Conservation (phyloP, 2,797 vertebrate species). For the Mastacembelus armatus region DNA sequence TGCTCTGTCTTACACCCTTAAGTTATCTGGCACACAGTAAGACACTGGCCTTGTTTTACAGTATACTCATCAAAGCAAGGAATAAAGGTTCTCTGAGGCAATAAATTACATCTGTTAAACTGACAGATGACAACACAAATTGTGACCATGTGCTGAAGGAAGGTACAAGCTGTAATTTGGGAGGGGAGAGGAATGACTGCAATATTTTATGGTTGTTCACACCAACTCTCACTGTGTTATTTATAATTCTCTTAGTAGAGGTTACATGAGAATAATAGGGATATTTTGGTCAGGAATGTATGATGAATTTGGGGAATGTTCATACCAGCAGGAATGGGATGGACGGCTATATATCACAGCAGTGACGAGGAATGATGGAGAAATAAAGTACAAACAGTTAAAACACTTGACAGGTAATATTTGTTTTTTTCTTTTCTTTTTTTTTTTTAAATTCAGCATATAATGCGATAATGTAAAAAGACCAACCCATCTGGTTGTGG, state of each 20-base stretch:
- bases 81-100: slow-evolving; percentile 13
- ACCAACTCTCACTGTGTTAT: slow-evolving; percentile 48
- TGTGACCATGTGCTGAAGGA: slow-evolving; percentile 39
- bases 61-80: slow-evolving; percentile 15
- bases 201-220: slow-evolving; percentile 44
- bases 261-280: slow-evolving; percentile 10
- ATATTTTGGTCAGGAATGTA: slow-evolving; percentile 36
- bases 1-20: neutral
- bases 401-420: too few relatives aligned
- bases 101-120: slow-evolving; percentile 34
- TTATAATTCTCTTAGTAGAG: slow-evolving; percentile 55
- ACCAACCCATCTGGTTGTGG: neutral
- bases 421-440: neutral
- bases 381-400: neutral
- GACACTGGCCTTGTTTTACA: slow-evolving; percentile 29
- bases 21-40: neutral
- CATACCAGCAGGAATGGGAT: slow-evolving; percentile 21
- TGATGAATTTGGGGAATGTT: slow-evolving; percentile 33
- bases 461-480: neutral
- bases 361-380: neutral
- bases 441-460: neutral
- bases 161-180: slow-evolving; percentile 61
- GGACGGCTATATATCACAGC: slow-evolving; percentile 22
- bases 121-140: slow-evolving; percentile 54
- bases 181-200: slow-evolving; percentile 34